Base-by-base conservation (phyloP, 1,140 invertebrate species). In the Apis laboriosa region DNA sequence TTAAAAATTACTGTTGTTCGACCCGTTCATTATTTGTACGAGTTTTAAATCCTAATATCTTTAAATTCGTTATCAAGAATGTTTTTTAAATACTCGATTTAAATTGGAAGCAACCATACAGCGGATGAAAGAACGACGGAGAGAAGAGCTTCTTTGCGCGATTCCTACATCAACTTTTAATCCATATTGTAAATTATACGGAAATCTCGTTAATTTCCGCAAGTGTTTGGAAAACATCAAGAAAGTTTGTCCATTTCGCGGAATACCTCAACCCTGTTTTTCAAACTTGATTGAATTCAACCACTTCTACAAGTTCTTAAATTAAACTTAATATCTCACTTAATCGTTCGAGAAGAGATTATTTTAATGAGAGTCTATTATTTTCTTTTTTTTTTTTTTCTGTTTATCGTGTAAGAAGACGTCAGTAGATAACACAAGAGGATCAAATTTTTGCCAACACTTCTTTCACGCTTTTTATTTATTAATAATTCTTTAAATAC, bases 81-180 rank as follows among this genome's bases (percentile, higher is more conserved):
- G 34, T 43, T 43, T 43, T 13, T 43, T 73, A 58, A 74, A 56
- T 74, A 60, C 71, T 56, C n/a, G 70, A 55, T 56, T 66, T 49
- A 66, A 80, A 12, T 51, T 9, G 17, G 17, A 66, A 43, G 51
- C 19, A 61, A 68, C 2, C 28, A 28, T 15, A 12, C 49, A 43
- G 24, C 19, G n/a, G 24, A 73, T 43, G 34, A 43, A 43, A 34
- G 2, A 2, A 34, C 34, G 34, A 34, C 34, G 34, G 34, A 34
- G 34, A 34, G 34, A 34, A 53, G 28, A 51, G 51, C 49, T 17
- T n/a, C 79, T 80, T 75, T 67, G 78, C 51, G 34, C 34, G 21
- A 61, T 51, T 68, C 13, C 72, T n/a, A 3, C 2, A 34, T 17
- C 11, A 80, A 81, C 21, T 76, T 51, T 75, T 81, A 81, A 75